A percentile compares a stretch with the other conserved stretches of the same genome.
phyloP scores from a whole-genome alignment of 1,140 invertebrate species.

The Gryllus bimaculatus region DNA sequence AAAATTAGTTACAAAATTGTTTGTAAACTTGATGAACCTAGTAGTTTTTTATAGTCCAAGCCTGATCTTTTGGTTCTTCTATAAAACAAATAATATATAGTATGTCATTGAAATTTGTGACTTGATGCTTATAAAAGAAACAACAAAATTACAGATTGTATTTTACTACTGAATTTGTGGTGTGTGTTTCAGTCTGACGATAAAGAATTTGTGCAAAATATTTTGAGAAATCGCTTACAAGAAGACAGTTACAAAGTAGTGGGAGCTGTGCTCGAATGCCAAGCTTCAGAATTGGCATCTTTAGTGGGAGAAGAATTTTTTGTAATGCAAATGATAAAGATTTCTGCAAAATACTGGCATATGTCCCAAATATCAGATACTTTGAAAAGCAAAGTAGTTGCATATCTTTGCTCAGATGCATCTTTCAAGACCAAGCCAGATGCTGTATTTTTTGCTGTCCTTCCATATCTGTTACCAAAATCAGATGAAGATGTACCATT shows the following conservation, averaged over 20 bases:
- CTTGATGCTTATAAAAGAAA: not conserved
- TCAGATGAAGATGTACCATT: not conserved
- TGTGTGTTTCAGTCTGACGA: not conserved
- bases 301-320: not conserved
- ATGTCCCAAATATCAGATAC: not conserved
- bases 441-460: not conserved
- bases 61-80: no score
- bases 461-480: slow-evolving; percentile 13
- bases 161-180: not conserved
- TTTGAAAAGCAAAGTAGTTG: not conserved
- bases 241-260: slow-evolving; percentile 10
- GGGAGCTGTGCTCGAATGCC: not conserved
- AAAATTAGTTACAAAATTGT: no score
- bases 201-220: slow-evolving; percentile 7
- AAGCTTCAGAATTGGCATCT: not conserved
- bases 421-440: not conserved
- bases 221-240: slow-evolving; percentile 8
- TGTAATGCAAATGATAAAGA: not conserved
- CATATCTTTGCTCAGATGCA: not conserved
- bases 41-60: no score
- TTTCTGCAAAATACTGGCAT: slow-evolving; percentile 7
- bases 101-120: not conserved
- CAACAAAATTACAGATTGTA: not conserved
- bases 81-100: not conserved
- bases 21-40: no score